Conservation (phyloP, 1,140 invertebrate genomes). For the Drosophila pachea region DNA sequence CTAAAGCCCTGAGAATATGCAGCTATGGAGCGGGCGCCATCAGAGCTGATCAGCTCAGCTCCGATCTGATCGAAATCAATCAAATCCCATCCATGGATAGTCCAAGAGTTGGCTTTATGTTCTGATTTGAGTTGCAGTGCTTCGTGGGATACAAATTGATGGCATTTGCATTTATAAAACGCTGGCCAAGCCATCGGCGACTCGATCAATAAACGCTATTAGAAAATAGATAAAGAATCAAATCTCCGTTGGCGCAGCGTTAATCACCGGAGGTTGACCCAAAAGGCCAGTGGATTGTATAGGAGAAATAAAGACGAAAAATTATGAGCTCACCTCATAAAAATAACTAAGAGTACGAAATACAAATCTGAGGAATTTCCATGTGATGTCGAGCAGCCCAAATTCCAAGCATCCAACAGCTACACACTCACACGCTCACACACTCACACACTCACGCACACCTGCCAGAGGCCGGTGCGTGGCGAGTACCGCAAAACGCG, state of each 20-base stretch:
- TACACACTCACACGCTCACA: background rate
- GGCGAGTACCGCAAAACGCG: conserved; percentile 71
- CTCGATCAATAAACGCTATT: conserved; percentile 13
- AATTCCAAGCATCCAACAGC: conserved; percentile 45
- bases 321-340: conserved; percentile 74
- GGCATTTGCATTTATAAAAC: too few species aligned
- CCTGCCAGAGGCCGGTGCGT: conserved; percentile 55
- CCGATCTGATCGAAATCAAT: too few species aligned
- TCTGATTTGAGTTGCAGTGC: background rate
- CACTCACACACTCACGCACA: conserved; percentile 3
- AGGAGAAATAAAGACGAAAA: conserved; percentile 38
- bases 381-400: conserved; percentile 53
- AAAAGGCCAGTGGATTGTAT: conserved; percentile 43
- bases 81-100: too few species aligned
- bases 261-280: conserved; percentile 48
- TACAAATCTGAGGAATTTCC: conserved; percentile 56
- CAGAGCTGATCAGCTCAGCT: too few species aligned
- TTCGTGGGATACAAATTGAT: too few species aligned
- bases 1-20: too few species aligned
- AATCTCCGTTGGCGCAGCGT: conserved; percentile 1
- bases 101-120: too few species aligned
- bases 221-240: background rate
- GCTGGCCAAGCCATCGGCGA: background rate
- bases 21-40: too few species aligned
- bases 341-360: conserved; percentile 54